Percentiles rank a stretch among this genome's conserved stretches.
phyloP scores from a whole-genome alignment of 2,113 vertebrate species.

The Chroicocephalus ridibundus region DNA sequence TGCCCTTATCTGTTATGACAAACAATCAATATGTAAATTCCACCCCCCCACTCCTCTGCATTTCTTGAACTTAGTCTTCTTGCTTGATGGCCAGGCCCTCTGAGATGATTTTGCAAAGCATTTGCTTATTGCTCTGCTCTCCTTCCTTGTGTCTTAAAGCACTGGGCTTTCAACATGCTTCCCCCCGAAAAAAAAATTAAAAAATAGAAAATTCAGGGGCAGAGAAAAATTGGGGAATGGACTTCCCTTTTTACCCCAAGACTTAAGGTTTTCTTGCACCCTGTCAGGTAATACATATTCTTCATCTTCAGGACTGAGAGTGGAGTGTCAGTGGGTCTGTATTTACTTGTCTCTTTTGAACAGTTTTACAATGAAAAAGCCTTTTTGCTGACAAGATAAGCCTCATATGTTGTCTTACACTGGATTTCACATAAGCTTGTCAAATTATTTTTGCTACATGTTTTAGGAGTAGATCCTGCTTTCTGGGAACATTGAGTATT shows the following conservation, averaged over 20 bases:
- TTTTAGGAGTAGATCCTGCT: not conserved
- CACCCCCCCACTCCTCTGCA: not conserved
- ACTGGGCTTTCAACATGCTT: not conserved
- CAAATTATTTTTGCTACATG: not conserved
- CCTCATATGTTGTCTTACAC: not conserved
- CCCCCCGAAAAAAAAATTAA: not conserved
- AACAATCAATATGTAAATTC: not conserved
- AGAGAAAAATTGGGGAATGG: not conserved
- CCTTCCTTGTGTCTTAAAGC: not conserved
- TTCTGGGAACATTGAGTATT: not conserved
- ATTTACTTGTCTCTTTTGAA: not conserved
- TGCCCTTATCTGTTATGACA: not conserved
- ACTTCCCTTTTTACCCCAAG: not conserved
- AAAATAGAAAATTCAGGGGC: not conserved
- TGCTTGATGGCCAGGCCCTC: not conserved
- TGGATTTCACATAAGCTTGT: not conserved
- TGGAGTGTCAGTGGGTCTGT: not conserved
- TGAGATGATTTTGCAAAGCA: not conserved
- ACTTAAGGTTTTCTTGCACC: not conserved
- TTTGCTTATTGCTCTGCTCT: not conserved
- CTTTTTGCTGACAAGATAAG: not conserved
- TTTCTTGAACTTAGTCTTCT: not conserved
- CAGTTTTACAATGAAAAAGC: not conserved
- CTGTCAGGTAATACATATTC: not conserved
- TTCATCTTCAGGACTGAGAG: not conserved